Evolutionary conservation across 2,797 vertebrate genomes (phyloP).

Genomic region (Meriones psammophilus): DNA sequence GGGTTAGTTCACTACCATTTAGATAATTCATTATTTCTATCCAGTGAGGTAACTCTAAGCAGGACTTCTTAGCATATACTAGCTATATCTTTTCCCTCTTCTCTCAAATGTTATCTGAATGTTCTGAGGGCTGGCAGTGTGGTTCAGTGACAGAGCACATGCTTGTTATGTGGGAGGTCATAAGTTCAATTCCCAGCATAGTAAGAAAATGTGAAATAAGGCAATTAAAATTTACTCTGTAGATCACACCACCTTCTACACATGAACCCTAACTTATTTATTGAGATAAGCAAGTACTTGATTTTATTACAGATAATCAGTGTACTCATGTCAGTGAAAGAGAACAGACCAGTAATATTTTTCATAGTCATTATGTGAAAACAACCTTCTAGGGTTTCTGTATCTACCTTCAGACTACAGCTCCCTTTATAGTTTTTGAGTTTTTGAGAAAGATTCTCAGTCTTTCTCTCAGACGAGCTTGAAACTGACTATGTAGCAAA

Average conservation of each 20-base stretch:
- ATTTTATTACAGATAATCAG: neutral
- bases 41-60: neutral
- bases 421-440: neutral
- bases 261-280: neutral
- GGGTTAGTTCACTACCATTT: neutral
- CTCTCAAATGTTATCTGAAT: neutral
- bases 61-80: neutral
- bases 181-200: neutral
- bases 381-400: slow-evolving; percentile 18
- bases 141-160: neutral
- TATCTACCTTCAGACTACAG: neutral
- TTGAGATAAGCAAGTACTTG: neutral
- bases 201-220: neutral
- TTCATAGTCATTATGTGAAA: slow-evolving; percentile 5
- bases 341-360: slow-evolving; percentile 35
- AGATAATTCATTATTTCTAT: slow-evolving; percentile 2
- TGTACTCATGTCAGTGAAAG: neutral
- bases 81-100: slow-evolving; percentile 26
- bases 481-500: neutral
- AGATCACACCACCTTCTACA: neutral
- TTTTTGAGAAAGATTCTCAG: too few relatives aligned
- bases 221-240: slow-evolving; percentile 5
- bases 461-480: neutral
- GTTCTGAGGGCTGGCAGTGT: neutral
- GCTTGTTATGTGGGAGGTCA: neutral